Evolutionary conservation across 2,797 vertebrate genomes (phyloP), one percentile per base, ranked within the genome.

Genomic region (Pangasius sanitwongsei): DNA sequence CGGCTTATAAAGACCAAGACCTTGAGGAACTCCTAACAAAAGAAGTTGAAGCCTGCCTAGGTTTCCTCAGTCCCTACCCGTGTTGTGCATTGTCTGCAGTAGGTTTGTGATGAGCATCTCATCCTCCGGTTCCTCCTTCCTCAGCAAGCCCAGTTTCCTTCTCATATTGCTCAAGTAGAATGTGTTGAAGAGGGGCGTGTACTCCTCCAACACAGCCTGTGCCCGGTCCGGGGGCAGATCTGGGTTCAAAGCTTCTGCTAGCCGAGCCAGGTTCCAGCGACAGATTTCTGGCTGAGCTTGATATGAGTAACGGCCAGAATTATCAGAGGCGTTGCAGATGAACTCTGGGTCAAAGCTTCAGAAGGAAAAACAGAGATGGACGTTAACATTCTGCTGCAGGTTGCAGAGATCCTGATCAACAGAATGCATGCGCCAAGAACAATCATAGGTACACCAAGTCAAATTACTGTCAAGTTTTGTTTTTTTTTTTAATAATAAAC

Each of bases 301-400:
- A 93, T 98, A 99, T 0, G 98, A 94, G 65, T 99, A 99, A 63
- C 98, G 98, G 0, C 97, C 97, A 0, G 96, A 94, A 25, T 95
- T 97, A 94, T 99, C 99, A 0, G 98, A 99, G 12, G 97, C 96
- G 0, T 99, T 99, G 95, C 98, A 99, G 85, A 99, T 93, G 34
- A 98, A 98, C 87, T 98, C 96, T 37, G 99, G 98, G 93, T 99
- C 98, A 6, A 99, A 99, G 91, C 99, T 99, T 87, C 28, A 82
- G 69, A 25, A 48, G 37, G 87, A 1, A 2, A 87, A 34, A 86
- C 89, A 55, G 4, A 77, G 59, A 74, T 13, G 4, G 16, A 67
- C 11, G 28, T 83, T 83, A 63, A 82, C 5, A 25, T 37, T 69
- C 23, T 37, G n/a, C 37, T 6, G 18, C 6, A 74, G 41, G 50